Base-by-base conservation (phyloP, 2,888 invertebrate genomes). In the Smittia sp. region DNA sequence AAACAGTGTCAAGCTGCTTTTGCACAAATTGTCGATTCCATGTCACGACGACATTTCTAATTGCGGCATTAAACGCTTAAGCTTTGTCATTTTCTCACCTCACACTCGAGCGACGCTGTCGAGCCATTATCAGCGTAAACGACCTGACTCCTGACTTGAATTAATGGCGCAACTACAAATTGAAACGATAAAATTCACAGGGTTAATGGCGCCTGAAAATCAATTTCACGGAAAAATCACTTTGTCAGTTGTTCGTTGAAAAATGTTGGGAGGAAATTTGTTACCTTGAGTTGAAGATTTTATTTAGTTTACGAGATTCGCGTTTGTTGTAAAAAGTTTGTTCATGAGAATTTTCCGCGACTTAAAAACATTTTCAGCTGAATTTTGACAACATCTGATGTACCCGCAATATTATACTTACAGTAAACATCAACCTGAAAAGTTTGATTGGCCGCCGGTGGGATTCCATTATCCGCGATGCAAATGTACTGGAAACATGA, bases 371-470 rank as follows among this genome's bases (percentile, higher is more conserved):
- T n/a, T n/a, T n/a, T n/a, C n/a, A n/a, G n/a, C n/a, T n/a, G n/a
- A n/a, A n/a, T 32, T 32, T 32, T 32, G 32, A 3, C 32, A 32
- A 32, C 32, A 32, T 32, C 9, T 32, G 9, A 32, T 32, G 9
- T 32, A 6, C 32, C 9, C 32, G 32, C 9, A 3, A 6, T 32
- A 9, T 9, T n/a, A n/a, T 32, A 88, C 93, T 91, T 83, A 96
- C 96, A 96, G 79, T 93, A 91, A 7, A 96, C 93, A 82, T 94
- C 92, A n/a, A 96, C 87, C 74, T 88, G 86, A 76, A 92, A 93
- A 13, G 89, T 90, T 80, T 91, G 90, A 80, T 89, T 91, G 24
- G 90, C 90, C 22, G 90, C 85, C 0, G 95, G 95, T 52, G 92
- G 89, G 78, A 96, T 89, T 1, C 94, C 95, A 80, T 97, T 97